Base-by-base conservation (phyloP, 2,888 invertebrate species). In the Nephrocerus scutellatus region DNA sequence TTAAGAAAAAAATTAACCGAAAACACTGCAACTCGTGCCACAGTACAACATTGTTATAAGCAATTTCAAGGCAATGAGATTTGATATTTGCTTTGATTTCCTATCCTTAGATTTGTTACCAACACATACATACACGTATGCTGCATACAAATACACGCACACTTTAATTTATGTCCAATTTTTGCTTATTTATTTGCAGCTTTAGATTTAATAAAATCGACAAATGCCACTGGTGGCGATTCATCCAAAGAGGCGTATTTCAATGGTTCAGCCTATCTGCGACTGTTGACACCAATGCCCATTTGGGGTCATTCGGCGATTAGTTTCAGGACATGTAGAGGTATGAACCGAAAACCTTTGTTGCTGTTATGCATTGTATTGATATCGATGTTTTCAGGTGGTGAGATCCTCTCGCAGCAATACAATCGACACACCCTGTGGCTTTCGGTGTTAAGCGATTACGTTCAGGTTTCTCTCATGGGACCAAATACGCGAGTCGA, bases 231-330 rank as follows among this genome's bases (percentile, higher is more conserved):
- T n/a, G 23, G 8, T 9, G 47, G 42, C 10, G 47, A 44, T 40
- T 45, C 42, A 30, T 54, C 79, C 39, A 78, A 83, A 39, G 88
- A 88, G 70, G 87, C 84, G 30, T 88, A 83, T 67, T 86, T 88
- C 70, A 85, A 88, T 70, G 84, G 84, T 52, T 80, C 82, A 55
- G 78, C 85, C 14, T 84, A 81, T 64, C 74, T 87, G 50, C 75
- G 81, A 59, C 73, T 88, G 50, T 70, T 76, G 48, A 76, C 79
- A 44, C 82, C 83, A 39, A 76, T 87, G 61, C 82, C 84, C 41
- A 76, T 87, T 54, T 82, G 82, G 66, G 78, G 81, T 60, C 84
- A 85, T 57, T 84, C 83, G 46, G 87, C 87, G 18, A 74, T 88
- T 53, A 86, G 84, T 68, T 87, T 85, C 68, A 74, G 84, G 53